Evolutionary conservation across 2,113 vertebrate genomes (phyloP).

Genomic region (Eonycteris spelaea): DNA sequence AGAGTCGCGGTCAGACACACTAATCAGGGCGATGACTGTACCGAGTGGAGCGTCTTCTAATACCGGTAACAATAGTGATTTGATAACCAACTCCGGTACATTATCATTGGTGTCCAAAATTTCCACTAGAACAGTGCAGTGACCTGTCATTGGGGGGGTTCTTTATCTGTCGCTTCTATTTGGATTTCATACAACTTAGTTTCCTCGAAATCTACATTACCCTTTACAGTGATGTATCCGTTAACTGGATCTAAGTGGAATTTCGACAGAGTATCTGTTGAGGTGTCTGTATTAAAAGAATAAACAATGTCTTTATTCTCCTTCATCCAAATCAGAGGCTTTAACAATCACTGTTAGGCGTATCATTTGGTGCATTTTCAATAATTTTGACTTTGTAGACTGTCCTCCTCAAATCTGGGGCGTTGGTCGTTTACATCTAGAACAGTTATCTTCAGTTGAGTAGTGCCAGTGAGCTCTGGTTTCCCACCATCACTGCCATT

Average conservation of each 20-base stretch:
- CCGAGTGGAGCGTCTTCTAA: conserved; percentile 84
- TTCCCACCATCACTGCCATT: conserved; percentile 80
- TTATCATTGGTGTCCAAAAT: conserved; percentile 91
- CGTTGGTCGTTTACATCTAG: conserved; percentile 78
- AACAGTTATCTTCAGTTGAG: conserved; percentile 70
- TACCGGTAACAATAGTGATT: conserved; percentile 83
- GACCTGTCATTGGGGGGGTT: conserved; percentile 78
- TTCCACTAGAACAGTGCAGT: conserved; percentile 85
- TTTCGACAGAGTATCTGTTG: conserved; percentile 67
- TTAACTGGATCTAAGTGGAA: conserved; percentile 79
- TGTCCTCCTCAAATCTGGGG: conserved; percentile 74
- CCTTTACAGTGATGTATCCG: conserved; percentile 83
- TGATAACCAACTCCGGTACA: conserved; percentile 85
- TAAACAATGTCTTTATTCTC: conserved; percentile 67
- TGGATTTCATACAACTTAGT: conserved; percentile 85
- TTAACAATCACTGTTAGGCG: conserved; percentile 77
- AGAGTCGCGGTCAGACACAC: conserved; percentile 87
- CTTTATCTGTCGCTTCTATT: conserved; percentile 85
- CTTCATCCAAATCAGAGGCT: conserved; percentile 71
- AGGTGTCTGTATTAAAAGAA: conserved; percentile 49
- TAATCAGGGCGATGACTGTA: conserved; percentile 89
- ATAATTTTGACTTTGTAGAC: conserved; percentile 80
- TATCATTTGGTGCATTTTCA: conserved; percentile 81
- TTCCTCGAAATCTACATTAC: conserved; percentile 84
- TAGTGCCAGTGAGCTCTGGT: conserved; percentile 75